Evolutionary conservation across 2,113 vertebrate species (phyloP).

Genomic region (Danionella cerebrum): DNA sequence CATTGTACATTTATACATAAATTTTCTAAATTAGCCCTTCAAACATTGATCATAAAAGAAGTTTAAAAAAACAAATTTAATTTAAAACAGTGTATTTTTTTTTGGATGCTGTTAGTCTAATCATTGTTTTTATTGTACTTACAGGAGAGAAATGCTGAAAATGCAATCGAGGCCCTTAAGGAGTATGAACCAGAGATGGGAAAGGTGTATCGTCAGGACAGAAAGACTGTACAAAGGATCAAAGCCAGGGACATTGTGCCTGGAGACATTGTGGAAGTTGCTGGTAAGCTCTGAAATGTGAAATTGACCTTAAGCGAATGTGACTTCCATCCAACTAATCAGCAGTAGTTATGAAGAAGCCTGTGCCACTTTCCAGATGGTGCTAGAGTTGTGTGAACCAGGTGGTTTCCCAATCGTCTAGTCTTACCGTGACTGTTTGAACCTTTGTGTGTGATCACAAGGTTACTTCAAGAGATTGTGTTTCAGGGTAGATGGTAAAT

Average conservation of each 20-base stretch:
- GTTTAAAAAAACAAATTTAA: too few relatives aligned
- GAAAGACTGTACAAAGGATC: constrained; percentile 94
- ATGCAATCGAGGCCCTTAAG: constrained; percentile 96
- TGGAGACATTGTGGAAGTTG: constrained; percentile 95
- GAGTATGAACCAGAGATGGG: constrained; percentile 99
- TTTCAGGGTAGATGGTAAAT: background rate
- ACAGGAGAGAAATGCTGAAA: constrained; percentile 97
- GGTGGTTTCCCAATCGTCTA: constrained; percentile 12
- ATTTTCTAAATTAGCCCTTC: too few relatives aligned
- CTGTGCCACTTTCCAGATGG: background rate
- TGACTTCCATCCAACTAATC: background rate
- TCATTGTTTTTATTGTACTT: background rate
- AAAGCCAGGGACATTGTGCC: constrained; percentile 95
- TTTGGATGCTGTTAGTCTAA: background rate
- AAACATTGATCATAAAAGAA: too few relatives aligned
- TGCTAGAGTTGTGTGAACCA: background rate
- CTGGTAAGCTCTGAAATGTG: constrained; percentile 73
- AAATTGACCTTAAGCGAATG: background rate
- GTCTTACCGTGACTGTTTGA: background rate
- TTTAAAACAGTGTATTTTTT: too few relatives aligned
- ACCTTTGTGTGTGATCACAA: background rate
- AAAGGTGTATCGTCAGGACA: constrained; percentile 94
- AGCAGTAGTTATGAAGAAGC: background rate
- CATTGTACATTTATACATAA: too few relatives aligned
- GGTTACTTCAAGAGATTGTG: background rate